Evolutionary conservation across 2,888 invertebrate species (phyloP), one percentile per base, ranked within the genome.

Genomic region (Oxyteleia sp.): DNA sequence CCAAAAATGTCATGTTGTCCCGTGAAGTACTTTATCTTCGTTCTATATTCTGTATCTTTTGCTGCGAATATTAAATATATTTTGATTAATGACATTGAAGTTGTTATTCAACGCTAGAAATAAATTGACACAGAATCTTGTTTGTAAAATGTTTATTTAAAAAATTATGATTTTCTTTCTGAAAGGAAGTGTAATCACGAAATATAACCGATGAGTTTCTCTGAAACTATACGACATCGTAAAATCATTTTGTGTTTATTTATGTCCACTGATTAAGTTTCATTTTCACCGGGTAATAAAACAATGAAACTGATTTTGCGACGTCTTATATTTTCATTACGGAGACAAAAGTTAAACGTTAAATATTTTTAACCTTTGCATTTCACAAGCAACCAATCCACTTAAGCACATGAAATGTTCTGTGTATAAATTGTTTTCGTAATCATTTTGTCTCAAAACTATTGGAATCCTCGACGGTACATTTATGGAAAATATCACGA

Each of bases 11-110:
- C 55, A 64, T 64, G 75, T 75, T 57, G 29, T 66, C 18, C 47
- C 29, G 26, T 66, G 32, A 66, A 64, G 32, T 64, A 75, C 64
- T 75, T 75, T 64, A 64, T 57, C 38, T 75, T 59, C 26, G 26
- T 61, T 63, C 26, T 29, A 61, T 47, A 78, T 47, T 63, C 20
- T 75, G 57, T 78, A 69, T 4, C 35, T 43, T 61, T 45, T 69
- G 43, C 43, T 63, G 78, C 63, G 20, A 61, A 69, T 68, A 61
- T 63, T 63, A 69, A 78, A 78, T 69, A 69, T 78, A 78, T 78
- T 78, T 78, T 78, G 61, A 68, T 35, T 78, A 78, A 61, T 59
- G 10, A 72, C 4, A 10, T 8, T 16, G 11, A 59, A 35, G 20
- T 61, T 75, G 23, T 64, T 55, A 35, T 7, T 23, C 11, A 0